Evolutionary conservation across 2,797 vertebrate genomes (phyloP), one percentile per base, ranked within the genome.

Genomic region (Loriculus beryllinus): DNA sequence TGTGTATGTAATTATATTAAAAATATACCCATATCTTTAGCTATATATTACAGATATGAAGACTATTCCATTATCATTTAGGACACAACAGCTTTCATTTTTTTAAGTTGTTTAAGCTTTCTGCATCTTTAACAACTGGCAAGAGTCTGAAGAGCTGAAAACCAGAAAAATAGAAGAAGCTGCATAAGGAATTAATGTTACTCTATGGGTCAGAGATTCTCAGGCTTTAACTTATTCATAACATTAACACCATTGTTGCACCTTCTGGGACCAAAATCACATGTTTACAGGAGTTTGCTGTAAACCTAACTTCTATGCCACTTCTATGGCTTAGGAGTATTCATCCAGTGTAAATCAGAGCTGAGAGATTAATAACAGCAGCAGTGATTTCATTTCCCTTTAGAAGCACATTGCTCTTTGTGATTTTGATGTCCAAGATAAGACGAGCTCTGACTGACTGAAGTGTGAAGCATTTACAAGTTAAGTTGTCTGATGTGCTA

Each of bases 101-200:
- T 91, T 71, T 48, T 26, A 85, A 87, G 43, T 19, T 75, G 7
- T 63, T 92, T 40, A 79, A 72, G 31, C 19, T 81, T 93, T 79
- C 2, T 23, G 9, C 17, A 39, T 74, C 40, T 33, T 82, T 51
- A 77, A 71, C 19, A 56, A 37, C 14, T 21, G 39, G n/a, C 70
- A 80, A 43, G 39, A 68, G 15, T 31, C 18, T 78, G 35, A 90
- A 62, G 18, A n/a, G 43, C 25, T 91, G 81, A 90, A 92, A 76
- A 62, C 45, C 47, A 52, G 8, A 80, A 70, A 78, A 64, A 6
- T 0, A 84, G 81, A 88, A 93, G 60, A 13, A 75, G 29, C 7
- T 75, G 78, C 74, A 49, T 88, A 15, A 10, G 79, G 70, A 90
- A 37, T 52, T 45, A 47, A 64, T 47, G 74, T 86, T 43, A 40